phyloP scores from a whole-genome alignment of 2,888 invertebrate genomes.

The Brenthis ino region DNA sequence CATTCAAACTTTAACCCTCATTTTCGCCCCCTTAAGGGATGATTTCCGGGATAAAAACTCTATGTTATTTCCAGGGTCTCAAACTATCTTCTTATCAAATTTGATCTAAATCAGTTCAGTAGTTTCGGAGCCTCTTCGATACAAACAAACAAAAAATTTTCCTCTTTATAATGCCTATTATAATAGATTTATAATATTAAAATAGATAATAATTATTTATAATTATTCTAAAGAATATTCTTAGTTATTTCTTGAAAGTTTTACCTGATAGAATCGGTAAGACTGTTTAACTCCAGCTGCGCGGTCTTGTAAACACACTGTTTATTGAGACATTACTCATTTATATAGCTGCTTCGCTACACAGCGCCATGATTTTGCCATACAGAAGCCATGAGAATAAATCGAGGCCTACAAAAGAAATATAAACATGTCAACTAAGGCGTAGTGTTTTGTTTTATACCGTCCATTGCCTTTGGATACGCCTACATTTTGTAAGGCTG shows the following conservation, averaged over 20 bases:
- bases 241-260: conserved; percentile 18
- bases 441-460: neutral
- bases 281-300: conserved; percentile 28
- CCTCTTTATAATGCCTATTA: too few relatives aligned
- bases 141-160: too few relatives aligned
- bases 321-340: conserved; percentile 52
- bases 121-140: too few relatives aligned
- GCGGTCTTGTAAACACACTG: conserved; percentile 42
- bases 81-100: too few relatives aligned
- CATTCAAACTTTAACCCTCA: too few relatives aligned
- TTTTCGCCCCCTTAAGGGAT: too few relatives aligned
- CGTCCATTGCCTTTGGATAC: neutral
- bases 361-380: conserved; percentile 27
- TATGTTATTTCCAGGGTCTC: too few relatives aligned
- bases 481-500: neutral
- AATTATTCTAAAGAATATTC: conserved; percentile 6
- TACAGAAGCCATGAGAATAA: conserved; percentile 22
- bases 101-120: too few relatives aligned
- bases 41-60: too few relatives aligned
- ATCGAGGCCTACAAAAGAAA: conserved; percentile 25
- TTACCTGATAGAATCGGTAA: conserved; percentile 23
- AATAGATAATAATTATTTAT: neutral
- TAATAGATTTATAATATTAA: too few relatives aligned
- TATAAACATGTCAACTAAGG: conserved; percentile 9
- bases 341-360: conserved; percentile 48